Evolutionary conservation across 2,113 vertebrate genomes (phyloP).

Genomic region (Marmota monax): DNA sequence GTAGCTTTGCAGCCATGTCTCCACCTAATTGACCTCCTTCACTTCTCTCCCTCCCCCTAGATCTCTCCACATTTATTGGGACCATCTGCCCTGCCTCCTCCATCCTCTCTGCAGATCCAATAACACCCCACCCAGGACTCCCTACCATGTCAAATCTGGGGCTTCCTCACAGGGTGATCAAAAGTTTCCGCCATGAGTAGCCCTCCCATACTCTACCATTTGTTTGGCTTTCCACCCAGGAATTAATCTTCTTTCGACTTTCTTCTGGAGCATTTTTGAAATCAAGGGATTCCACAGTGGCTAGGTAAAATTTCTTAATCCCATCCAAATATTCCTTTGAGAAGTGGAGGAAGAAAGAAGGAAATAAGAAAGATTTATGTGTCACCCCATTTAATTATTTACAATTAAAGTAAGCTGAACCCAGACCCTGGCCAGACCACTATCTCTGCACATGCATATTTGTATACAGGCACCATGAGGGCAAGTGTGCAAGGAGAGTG

Average conservation of each 20-base stretch:
- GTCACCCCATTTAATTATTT: neutral
- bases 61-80: neutral
- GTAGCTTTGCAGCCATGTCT: neutral
- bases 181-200: rapidly evolving
- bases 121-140: neutral
- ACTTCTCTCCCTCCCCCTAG: rapidly evolving
- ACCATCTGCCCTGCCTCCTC: neutral
- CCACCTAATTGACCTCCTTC: neutral
- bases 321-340: slow-evolving; percentile 88
- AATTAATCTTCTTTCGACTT: slow-evolving; percentile 89
- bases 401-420: neutral
- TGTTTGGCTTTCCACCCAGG: slow-evolving; percentile 92
- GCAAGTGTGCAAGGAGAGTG: neutral
- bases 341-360: neutral
- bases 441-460: neutral
- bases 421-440: neutral
- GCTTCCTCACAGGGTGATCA: neutral
- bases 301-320: slow-evolving; percentile 89
- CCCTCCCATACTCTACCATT: slow-evolving; percentile 84
- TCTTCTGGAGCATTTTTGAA: slow-evolving; percentile 88
- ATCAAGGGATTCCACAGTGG: slow-evolving; percentile 88
- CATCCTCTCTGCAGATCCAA: neutral
- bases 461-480: neutral
- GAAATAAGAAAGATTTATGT: neutral
- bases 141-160: rapidly evolving